A percentile compares a stretch with the other conserved stretches of the same genome.
Conservation (phyloP, 64 coral and sea anemone genomes). For the Platygyra sinensis region DNA sequence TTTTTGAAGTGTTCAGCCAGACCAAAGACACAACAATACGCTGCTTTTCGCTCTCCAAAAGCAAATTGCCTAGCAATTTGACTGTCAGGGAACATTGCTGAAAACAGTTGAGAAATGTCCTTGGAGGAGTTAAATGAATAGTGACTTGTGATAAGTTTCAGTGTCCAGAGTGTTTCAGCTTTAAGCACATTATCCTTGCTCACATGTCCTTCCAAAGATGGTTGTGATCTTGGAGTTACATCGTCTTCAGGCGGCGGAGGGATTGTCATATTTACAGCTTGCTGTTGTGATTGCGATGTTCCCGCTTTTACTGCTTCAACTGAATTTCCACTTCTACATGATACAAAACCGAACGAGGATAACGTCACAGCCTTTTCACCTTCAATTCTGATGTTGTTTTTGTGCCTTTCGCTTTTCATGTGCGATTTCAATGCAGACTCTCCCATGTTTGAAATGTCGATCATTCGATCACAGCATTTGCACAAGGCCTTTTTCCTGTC, state of each 20-base stretch:
- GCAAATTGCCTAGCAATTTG: conserved; percentile 19
- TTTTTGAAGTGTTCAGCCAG: no score
- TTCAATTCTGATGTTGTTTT: conserved; percentile 32
- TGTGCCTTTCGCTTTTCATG: conserved; percentile 61
- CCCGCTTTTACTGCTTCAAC: conserved; percentile 36
- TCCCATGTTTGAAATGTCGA: conserved; percentile 64
- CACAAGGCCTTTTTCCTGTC: conserved; percentile 69
- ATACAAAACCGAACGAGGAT: conserved; percentile 47
- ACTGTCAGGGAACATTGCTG: conserved; percentile 30
- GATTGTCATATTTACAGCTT: conserved; percentile 42
- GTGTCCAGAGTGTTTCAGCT: conserved; percentile 51
- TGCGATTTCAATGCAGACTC: conserved; percentile 72
- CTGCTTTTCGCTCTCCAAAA: conserved; percentile 25
- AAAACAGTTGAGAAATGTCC: background rate
- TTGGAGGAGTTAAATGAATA: conserved; percentile 43
- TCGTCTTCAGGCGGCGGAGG: conserved; percentile 20
- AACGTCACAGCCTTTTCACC: conserved; percentile 39
- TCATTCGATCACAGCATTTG: conserved; percentile 65
- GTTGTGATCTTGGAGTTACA: conserved; percentile 8
- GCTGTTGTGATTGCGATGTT: conserved; percentile 13
- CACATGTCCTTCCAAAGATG: conserved; percentile 40
- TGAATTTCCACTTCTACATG: conserved; percentile 13
- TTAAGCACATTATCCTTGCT: conserved; percentile 54
- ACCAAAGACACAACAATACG: conserved; percentile 42
- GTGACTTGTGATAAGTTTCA: conserved; percentile 43